Conservation (phyloP, 53 echinoderm and acorn worm species). For the Paelopatides confundens region DNA sequence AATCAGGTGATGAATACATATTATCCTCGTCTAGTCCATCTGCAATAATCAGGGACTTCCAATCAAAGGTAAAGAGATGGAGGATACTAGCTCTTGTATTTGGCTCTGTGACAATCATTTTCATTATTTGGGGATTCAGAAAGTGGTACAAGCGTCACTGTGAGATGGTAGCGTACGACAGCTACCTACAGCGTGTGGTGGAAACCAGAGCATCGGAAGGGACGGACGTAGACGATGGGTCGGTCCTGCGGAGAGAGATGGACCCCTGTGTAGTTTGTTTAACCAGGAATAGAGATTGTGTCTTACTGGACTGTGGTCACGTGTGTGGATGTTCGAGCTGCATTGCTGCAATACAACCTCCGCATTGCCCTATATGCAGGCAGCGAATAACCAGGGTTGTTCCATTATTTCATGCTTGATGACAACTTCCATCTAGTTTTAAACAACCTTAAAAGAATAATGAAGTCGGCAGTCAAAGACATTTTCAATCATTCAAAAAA, state of each 20-base stretch:
- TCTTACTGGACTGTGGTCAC: conserved; percentile 93
- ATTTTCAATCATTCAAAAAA: too few relatives aligned
- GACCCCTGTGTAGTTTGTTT: conserved; percentile 91
- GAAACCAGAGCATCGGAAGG: conserved; percentile 76
- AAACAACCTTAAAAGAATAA: too few relatives aligned
- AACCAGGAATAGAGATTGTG: conserved; percentile 81
- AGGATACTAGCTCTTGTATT: conserved; percentile 71
- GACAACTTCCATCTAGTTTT: neutral
- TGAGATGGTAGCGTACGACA: conserved; percentile 61
- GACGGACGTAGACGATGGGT: conserved; percentile 60
- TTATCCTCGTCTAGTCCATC: conserved; percentile 67
- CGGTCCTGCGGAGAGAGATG: conserved; percentile 48
- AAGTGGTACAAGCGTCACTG: conserved; percentile 74
- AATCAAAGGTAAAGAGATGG: conserved; percentile 73
- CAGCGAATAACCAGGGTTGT: conserved; percentile 86
- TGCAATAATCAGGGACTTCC: conserved; percentile 70
- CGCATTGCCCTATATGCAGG: conserved; percentile 98
- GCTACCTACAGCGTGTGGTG: conserved; percentile 71
- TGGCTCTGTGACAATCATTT: conserved; percentile 75
- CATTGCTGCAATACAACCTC: conserved; percentile 76
- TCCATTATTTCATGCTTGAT: conserved; percentile 91
- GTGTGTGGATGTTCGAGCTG: conserved; percentile 92
- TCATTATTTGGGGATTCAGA: conserved; percentile 56
- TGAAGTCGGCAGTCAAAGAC: too few relatives aligned
- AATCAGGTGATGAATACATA: conserved; percentile 65